phyloP scores from a whole-genome alignment of 2,888 invertebrate species.

The Troides aeacus region DNA sequence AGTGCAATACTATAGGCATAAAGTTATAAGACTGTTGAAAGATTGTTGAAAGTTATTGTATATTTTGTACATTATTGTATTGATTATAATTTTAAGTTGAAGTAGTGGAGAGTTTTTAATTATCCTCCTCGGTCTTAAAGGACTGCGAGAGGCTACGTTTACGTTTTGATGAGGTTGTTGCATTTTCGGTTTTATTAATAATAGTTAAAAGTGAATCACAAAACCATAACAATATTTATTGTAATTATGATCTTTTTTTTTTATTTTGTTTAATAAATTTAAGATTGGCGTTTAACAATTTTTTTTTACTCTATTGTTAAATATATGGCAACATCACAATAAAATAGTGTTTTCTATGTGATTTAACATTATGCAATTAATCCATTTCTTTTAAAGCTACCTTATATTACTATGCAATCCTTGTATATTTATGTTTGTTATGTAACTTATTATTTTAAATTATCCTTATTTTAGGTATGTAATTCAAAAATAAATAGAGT shows the following conservation, averaged over 20 bases:
- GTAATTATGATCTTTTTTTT: constrained; percentile 31
- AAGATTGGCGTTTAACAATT: constrained; percentile 28
- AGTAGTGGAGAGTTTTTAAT: constrained; percentile 48
- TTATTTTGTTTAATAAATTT: constrained; percentile 28
- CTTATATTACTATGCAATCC: constrained; percentile 32
- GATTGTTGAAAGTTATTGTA: constrained; percentile 73
- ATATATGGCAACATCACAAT: constrained; percentile 33
- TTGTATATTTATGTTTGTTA: constrained; percentile 45
- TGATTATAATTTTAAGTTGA: constrained; percentile 64
- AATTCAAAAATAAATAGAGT: constrained; percentile 45
- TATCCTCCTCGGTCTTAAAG: constrained; percentile 26
- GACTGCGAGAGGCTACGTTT: constrained; percentile 55
- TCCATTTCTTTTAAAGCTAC: constrained; percentile 59
- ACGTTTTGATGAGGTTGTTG: constrained; percentile 34
- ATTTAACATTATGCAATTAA: constrained; percentile 57
- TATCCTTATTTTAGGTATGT: constrained; percentile 60
- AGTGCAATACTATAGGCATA: constrained; percentile 77
- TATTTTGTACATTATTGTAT: constrained; percentile 76
- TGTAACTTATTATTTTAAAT: constrained; percentile 46
- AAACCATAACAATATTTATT: constrained; percentile 28
- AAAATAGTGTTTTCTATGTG: constrained; percentile 42
- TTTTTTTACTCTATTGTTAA: constrained; percentile 25
- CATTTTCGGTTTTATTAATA: constrained; percentile 25
- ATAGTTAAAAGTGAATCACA: constrained; percentile 7
- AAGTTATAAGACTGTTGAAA: constrained; percentile 79